phyloP scores from a whole-genome alignment of 2,888 invertebrate genomes.

The Ormyrus labotus region DNA sequence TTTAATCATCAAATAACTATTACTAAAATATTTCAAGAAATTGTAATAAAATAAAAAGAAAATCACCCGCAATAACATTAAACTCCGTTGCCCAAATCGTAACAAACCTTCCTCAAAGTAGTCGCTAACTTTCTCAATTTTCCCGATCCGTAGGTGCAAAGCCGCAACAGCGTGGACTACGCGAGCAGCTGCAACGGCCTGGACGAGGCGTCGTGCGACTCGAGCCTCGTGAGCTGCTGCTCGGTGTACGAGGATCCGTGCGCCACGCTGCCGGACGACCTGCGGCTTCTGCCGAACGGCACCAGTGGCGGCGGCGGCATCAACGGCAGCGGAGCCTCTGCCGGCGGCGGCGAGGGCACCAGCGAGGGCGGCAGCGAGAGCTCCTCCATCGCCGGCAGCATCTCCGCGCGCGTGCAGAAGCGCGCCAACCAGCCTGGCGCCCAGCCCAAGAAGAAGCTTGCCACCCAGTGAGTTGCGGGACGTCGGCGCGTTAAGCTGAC shows the following conservation, averaged over 20 bases:
- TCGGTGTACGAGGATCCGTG: constrained; percentile 83
- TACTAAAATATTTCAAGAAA: no score
- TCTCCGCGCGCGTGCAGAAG: constrained; percentile 68
- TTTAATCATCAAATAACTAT: no score
- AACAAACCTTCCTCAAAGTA: no score
- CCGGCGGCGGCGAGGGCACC: constrained; percentile 77
- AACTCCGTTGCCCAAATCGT: no score
- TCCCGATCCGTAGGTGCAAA: constrained; percentile 60
- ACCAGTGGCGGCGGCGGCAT: constrained; percentile 77
- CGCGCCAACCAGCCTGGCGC: constrained; percentile 74
- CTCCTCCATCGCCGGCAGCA: constrained; percentile 81
- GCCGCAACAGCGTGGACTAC: constrained; percentile 81
- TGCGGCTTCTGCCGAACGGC: constrained; percentile 57
- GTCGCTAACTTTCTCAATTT: no score
- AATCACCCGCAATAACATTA: no score
- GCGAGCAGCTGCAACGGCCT: constrained; percentile 81
- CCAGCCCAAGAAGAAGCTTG: constrained; percentile 54
- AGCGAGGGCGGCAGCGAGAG: constrained; percentile 88
- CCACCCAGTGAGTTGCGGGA: constrained; percentile 20
- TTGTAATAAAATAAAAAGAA: no score
- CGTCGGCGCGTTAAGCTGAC: no score
- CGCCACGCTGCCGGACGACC: constrained; percentile 74
- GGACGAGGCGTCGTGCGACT: constrained; percentile 85
- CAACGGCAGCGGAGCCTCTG: constrained; percentile 79
- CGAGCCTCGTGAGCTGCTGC: constrained; percentile 86